These are phyloP conservation scores for Drosophila virilis DNA, from an alignment of 1,140 invertebrate genomes.

Conservation along the genomic window DNA sequence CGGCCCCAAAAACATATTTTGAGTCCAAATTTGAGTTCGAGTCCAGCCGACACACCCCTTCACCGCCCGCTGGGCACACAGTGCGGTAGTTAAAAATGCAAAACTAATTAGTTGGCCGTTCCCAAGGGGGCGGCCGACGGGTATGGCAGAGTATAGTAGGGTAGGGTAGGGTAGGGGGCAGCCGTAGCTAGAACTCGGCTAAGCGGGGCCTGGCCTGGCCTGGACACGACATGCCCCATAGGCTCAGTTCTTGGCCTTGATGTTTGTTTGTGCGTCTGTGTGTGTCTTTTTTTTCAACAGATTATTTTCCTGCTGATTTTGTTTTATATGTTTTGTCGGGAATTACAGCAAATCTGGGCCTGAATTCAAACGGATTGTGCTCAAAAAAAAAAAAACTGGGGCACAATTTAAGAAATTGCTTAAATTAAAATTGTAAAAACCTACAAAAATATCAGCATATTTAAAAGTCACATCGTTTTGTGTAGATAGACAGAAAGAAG, in stretches of 20 bases:
- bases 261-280: slow-evolving; percentile 3
- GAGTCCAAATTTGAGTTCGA: neutral
- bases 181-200: neutral
- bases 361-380: neutral
- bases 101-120: slow-evolving; percentile 62
- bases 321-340: neutral
- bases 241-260: slow-evolving; percentile 20
- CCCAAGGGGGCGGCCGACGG: neutral
- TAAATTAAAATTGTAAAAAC: too few relatives aligned
- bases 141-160: too few relatives aligned
- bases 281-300: neutral
- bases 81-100: slow-evolving; percentile 66
- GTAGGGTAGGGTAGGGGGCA: neutral
- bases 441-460: too few relatives aligned
- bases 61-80: slow-evolving; percentile 21
- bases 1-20: too few relatives aligned
- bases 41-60: neutral
- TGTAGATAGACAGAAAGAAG: too few relatives aligned
- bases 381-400: neutral
- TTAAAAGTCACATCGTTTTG: too few relatives aligned
- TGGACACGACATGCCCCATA: slow-evolving; percentile 25
- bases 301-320: neutral
- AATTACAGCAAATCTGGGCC: neutral
- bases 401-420: too few relatives aligned
- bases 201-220: slow-evolving; percentile 6